Percentiles rank a stretch among this genome's conserved stretches.
Conservation (phyloP, 2,797 vertebrate genomes). For the Lindbergichthys nudifrons region DNA sequence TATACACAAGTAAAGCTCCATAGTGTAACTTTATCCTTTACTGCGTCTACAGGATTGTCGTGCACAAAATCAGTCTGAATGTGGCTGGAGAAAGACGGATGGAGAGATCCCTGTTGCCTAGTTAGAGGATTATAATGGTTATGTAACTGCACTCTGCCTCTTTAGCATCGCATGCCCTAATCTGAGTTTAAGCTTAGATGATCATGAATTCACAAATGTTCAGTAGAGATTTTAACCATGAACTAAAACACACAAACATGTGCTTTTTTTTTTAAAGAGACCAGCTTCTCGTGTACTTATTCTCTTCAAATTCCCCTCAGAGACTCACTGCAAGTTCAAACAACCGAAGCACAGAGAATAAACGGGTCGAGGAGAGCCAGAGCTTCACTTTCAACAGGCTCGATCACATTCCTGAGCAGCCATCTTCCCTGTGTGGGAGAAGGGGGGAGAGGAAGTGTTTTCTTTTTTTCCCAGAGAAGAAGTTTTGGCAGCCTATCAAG, state of each 20-base stretch:
- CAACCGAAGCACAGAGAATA: conserved; percentile 1
- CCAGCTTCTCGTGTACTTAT: background rate
- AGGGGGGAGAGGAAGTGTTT: background rate
- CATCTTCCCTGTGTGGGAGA: conserved; percentile 18
- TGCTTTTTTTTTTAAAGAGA: background rate
- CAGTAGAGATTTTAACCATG: background rate
- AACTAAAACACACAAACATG: background rate
- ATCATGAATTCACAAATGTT: background rate
- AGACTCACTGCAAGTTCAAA: background rate
- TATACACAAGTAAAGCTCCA: too few species aligned
- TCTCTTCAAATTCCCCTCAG: background rate
- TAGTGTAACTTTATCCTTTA: too few species aligned
- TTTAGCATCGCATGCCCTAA: conserved; percentile 5
- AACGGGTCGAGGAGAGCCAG: background rate
- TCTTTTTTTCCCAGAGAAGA: background rate
- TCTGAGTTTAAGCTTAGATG: background rate
- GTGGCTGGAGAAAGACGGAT: background rate
- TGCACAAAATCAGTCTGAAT: conserved; percentile 4
- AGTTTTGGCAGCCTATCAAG: conserved; percentile 53
- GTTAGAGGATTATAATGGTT: conserved; percentile 49
- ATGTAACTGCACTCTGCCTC: conserved; percentile 26
- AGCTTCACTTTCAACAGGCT: conserved; percentile 30
- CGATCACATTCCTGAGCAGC: conserved; percentile 32
- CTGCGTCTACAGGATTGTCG: background rate
- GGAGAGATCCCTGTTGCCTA: background rate